Evolutionary conservation across 1,140 invertebrate species (phyloP).

Genomic region (Hypothenemus hampei): DNA sequence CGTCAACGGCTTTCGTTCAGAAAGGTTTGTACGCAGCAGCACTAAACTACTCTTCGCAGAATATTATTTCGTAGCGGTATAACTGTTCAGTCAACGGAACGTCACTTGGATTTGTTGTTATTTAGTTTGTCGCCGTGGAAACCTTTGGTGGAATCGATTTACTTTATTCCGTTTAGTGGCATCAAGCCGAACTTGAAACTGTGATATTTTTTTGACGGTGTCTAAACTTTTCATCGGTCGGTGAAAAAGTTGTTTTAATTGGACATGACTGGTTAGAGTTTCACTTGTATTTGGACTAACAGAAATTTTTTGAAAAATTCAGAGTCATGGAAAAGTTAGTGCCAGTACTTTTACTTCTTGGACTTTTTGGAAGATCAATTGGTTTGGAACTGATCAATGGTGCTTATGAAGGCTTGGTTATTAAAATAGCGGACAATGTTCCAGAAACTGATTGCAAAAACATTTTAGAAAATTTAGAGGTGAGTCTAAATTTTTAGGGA

Average conservation of each 20-base stretch:
- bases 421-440: conserved; percentile 42
- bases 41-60: neutral
- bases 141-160: conserved; percentile 21
- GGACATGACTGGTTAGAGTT: neutral
- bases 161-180: too few species aligned
- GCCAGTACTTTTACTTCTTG: neutral
- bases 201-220: too few species aligned
- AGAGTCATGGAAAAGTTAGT: neutral
- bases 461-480: conserved; percentile 44
- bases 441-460: conserved; percentile 41
- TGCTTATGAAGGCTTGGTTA: conserved; percentile 44
- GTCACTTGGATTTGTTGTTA: conserved; percentile 24
- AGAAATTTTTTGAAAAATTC: too few species aligned
- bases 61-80: conserved; percentile 14
- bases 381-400: conserved; percentile 40
- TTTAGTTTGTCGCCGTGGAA: conserved; percentile 17
- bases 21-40: neutral
- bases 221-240: neutral
- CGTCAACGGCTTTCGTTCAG: conserved; percentile 12
- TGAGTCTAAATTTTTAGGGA: conserved; percentile 28
- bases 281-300: too few species aligned
- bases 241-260: neutral
- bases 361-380: conserved; percentile 6
- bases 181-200: too few species aligned
- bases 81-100: conserved; percentile 21